Percentiles rank a stretch among this genome's conserved stretches.
These are phyloP conservation scores for Macquaria australasica DNA, from an alignment of 2,113 vertebrate species.

Conservation along the genomic window DNA sequence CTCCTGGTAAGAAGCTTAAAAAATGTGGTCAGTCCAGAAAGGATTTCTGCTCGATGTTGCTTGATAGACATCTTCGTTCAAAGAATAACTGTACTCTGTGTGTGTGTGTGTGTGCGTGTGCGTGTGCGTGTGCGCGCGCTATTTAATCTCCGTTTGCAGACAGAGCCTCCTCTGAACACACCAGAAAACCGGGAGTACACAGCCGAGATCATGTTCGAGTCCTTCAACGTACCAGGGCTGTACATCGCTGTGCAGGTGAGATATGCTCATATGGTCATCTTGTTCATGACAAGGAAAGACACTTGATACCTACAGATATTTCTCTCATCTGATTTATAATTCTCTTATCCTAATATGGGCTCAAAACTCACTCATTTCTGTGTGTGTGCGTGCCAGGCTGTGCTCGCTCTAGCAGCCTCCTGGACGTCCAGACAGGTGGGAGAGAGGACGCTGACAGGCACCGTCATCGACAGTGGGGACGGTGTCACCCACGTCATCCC, in stretches of 20 bases:
- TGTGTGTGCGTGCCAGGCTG: conserved; percentile 85
- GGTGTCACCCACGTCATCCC: conserved; percentile 99
- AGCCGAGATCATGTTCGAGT: conserved; percentile 99
- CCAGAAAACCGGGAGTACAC: conserved; percentile 99
- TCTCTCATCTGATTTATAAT: background rate
- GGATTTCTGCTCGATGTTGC: background rate
- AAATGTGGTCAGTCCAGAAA: background rate
- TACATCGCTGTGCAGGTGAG: conserved; percentile 99
- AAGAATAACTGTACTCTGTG: too few species aligned
- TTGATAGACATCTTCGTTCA: background rate
- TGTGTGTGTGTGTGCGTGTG: too few species aligned
- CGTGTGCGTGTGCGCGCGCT: background rate
- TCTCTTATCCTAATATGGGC: background rate
- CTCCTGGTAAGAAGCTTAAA: conserved; percentile 89
- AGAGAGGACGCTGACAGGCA: conserved; percentile 95
- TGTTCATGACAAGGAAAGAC: background rate
- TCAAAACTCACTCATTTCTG: background rate
- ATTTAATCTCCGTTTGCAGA: conserved; percentile 81
- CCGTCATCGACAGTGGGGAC: conserved; percentile 98
- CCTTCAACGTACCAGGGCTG: conserved; percentile 97
- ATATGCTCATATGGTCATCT: background rate
- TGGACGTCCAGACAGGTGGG: conserved; percentile 99
- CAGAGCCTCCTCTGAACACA: conserved; percentile 98
- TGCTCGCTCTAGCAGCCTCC: conserved; percentile 96
- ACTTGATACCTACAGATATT: background rate